These are phyloP conservation scores for Drosophila melanosoma DNA, from an alignment of 2,888 invertebrate species.

Conservation along the genomic window DNA sequence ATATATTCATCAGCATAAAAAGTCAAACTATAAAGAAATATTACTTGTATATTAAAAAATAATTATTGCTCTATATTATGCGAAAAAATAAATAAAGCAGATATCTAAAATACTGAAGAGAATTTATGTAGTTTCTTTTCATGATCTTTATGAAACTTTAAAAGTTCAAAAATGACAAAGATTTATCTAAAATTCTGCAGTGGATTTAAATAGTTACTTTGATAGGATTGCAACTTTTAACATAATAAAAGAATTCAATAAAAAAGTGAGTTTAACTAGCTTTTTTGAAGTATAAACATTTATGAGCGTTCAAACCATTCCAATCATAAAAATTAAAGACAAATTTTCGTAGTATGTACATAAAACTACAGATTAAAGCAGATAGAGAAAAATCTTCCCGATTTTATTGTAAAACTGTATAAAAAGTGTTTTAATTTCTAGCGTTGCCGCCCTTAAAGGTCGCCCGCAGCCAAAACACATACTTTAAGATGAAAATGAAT, in stretches of 20 bases:
- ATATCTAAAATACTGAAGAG: not conserved
- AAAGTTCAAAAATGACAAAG: not conserved
- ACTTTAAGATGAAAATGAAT: slow-evolving; percentile 55
- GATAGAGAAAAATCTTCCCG: not conserved
- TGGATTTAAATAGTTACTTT: not conserved
- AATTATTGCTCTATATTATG: slow-evolving; percentile 10
- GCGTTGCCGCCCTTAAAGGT: not conserved
- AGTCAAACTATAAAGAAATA: slow-evolving; percentile 34
- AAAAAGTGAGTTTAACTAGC: not conserved
- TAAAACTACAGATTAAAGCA: not conserved
- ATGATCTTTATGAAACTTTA: not conserved
- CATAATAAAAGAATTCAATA: too few relatives aligned
- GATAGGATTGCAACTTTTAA: not conserved
- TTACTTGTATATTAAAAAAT: slow-evolving; percentile 32
- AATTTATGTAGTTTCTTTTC: not conserved
- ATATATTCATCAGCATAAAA: slow-evolving; percentile 24
- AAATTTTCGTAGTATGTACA: not conserved
- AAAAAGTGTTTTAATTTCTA: not conserved
- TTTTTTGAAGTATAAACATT: not conserved
- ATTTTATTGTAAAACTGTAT: not conserved
- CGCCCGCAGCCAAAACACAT: slow-evolving; percentile 45
- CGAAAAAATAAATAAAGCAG: slow-evolving; percentile 27
- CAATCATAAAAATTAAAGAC: not conserved
- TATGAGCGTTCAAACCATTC: not conserved
- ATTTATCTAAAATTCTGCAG: not conserved